Conservation (phyloP, 2,888 invertebrate genomes). For the Mythimna ferrago region DNA sequence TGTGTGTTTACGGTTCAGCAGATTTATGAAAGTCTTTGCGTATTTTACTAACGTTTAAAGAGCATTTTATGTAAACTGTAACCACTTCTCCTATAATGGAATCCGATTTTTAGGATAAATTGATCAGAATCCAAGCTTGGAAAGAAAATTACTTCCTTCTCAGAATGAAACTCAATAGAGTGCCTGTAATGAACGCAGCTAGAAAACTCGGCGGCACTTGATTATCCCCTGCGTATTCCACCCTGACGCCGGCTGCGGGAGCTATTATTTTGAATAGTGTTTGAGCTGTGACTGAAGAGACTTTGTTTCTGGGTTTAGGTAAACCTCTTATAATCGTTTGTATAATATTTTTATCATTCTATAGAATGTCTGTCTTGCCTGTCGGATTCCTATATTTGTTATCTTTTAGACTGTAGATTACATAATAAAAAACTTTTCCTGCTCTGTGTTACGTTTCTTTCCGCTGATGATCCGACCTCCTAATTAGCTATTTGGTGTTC, state of each 20-base stretch:
- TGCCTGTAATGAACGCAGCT: conserved; percentile 23
- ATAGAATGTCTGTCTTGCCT: not conserved
- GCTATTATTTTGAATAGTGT: conserved; percentile 11
- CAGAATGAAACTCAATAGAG: conserved; percentile 30
- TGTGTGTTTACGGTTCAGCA: not conserved
- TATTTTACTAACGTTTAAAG: not conserved
- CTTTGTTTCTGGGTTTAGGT: not conserved
- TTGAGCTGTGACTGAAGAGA: conserved; percentile 6
- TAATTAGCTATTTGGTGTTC: conserved; percentile 30
- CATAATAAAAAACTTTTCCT: not conserved
- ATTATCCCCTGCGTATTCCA: conserved; percentile 38
- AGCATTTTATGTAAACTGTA: not conserved
- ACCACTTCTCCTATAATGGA: not conserved
- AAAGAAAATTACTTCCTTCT: conserved; percentile 24
- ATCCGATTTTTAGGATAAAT: not conserved
- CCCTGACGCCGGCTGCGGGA: conserved; percentile 1
- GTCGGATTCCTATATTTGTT: not conserved
- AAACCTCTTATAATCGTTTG: not conserved
- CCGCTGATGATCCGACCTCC: conserved; percentile 3
- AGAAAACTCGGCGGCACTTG: conserved; percentile 36
- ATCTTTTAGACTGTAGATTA: not conserved
- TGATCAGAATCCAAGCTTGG: conserved; percentile 10
- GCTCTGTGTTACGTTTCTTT: conserved; percentile 1
- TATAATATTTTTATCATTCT: not conserved
- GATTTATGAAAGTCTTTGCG: not conserved